Percentiles rank a stretch among this genome's conserved stretches.
These are phyloP conservation scores for Raja brachyura DNA, from an alignment of 2,113 vertebrate genomes.

Conservation along the genomic window DNA sequence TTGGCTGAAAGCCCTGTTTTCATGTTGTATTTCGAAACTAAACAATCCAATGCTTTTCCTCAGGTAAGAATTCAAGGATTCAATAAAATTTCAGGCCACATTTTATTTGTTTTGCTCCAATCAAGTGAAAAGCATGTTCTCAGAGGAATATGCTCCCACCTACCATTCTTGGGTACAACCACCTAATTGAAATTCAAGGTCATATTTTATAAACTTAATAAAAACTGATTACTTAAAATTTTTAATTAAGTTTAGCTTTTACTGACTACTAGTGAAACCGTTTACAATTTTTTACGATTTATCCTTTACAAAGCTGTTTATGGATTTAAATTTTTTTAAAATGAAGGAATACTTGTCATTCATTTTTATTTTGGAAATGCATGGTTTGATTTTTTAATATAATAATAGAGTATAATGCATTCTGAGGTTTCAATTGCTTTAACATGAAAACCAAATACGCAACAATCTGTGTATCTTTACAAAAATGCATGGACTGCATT, in stretches of 20 bases:
- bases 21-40: too few relatives aligned
- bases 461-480: not conserved
- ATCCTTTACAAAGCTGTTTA: not conserved
- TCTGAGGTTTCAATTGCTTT: not conserved
- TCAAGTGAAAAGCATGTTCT: not conserved
- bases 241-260: not conserved
- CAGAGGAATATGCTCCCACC: not conserved
- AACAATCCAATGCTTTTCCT: too few relatives aligned
- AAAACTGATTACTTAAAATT: not conserved
- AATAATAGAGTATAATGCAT: not conserved
- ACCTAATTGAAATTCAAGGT: not conserved
- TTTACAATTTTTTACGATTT: not conserved
- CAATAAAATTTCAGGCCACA: too few relatives aligned
- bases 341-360: too few relatives aligned
- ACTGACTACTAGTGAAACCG: not conserved
- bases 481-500: not conserved
- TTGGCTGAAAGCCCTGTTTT: too few relatives aligned
- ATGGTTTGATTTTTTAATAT: not conserved
- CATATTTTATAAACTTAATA: not conserved
- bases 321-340: not conserved
- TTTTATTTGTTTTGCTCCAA: not conserved
- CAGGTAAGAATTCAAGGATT: too few relatives aligned
- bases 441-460: not conserved
- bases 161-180: not conserved
- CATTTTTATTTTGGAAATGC: not conserved